Percentiles rank a stretch among this genome's conserved stretches.
These are phyloP conservation scores for Zaprionus taronus DNA, from an alignment of 1,140 invertebrate species.

Conservation along the genomic window DNA sequence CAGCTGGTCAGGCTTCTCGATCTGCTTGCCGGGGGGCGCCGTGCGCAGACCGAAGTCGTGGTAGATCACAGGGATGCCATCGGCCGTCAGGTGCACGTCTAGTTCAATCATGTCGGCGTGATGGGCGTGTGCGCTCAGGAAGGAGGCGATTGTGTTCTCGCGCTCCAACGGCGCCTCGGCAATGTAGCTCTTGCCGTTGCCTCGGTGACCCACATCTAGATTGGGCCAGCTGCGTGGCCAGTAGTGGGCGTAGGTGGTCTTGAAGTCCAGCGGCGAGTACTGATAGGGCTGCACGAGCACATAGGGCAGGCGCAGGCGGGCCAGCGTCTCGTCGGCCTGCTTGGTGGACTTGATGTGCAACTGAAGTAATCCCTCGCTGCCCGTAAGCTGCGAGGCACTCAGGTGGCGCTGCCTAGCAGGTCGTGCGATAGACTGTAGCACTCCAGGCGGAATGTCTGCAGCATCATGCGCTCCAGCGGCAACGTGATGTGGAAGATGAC, in stretches of 20 bases:
- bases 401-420: constrained; percentile 94
- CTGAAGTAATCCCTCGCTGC: constrained; percentile 91
- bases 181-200: constrained; percentile 89
- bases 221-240: constrained; percentile 93
- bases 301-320: constrained; percentile 87
- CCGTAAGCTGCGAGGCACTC: constrained; percentile 58
- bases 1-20: constrained; percentile 89
- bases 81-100: constrained; percentile 97
- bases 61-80: constrained; percentile 96
- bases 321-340: constrained; percentile 85
- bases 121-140: constrained; percentile 93
- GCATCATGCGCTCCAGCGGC: constrained; percentile 73
- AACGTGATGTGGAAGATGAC: constrained; percentile 86
- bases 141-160: constrained; percentile 97
- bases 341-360: constrained; percentile 91
- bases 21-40: constrained; percentile 90
- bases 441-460: constrained; percentile 60
- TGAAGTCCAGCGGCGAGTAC: constrained; percentile 90
- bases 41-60: constrained; percentile 97
- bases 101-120: constrained; percentile 98
- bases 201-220: constrained; percentile 96
- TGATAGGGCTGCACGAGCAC: constrained; percentile 89
- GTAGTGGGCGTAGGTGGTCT: constrained; percentile 91
- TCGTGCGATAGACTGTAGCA: constrained; percentile 61
- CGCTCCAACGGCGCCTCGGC: constrained; percentile 90